Conservation (phyloP, 2,797 vertebrate genomes). For the Crypturellus tataupa region DNA sequence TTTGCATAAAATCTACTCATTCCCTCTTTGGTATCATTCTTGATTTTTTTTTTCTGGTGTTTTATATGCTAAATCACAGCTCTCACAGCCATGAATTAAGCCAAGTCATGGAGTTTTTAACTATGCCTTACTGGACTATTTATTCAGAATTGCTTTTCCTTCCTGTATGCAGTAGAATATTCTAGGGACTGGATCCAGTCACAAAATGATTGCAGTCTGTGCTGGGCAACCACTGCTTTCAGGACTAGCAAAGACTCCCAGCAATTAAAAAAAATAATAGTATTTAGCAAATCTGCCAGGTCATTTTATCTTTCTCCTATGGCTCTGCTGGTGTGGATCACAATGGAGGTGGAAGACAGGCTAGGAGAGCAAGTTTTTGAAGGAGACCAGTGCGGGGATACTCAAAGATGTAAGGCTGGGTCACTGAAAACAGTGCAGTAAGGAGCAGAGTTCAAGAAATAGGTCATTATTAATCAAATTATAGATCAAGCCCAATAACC, state of each 20-base stretch:
- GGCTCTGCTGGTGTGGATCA: not conserved
- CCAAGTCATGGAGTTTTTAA: not conserved
- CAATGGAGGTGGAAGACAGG: not conserved
- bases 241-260: not conserved
- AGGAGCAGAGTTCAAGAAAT: conserved; percentile 76
- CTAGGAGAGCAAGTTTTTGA: not conserved
- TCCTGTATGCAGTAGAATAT: not conserved
- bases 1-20: not conserved
- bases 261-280: not conserved
- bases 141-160: not conserved
- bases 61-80: not conserved
- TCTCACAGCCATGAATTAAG: not conserved
- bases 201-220: not conserved
- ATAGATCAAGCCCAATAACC: conserved; percentile 81
- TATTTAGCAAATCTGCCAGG: not conserved
- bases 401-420: conserved; percentile 50
- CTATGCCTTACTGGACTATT: not conserved
- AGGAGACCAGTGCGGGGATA: not conserved
- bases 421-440: conserved; percentile 41
- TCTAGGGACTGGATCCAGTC: not conserved
- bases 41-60: not conserved
- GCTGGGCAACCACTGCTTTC: not conserved
- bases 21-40: conserved; percentile 35
- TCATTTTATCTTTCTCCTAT: not conserved
- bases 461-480: conserved; percentile 86